A percentile compares a stretch with the other conserved stretches of the same genome.
These are phyloP conservation scores for Tetropium fuscum DNA, from an alignment of 2,888 invertebrate genomes.

Conservation along the genomic window DNA sequence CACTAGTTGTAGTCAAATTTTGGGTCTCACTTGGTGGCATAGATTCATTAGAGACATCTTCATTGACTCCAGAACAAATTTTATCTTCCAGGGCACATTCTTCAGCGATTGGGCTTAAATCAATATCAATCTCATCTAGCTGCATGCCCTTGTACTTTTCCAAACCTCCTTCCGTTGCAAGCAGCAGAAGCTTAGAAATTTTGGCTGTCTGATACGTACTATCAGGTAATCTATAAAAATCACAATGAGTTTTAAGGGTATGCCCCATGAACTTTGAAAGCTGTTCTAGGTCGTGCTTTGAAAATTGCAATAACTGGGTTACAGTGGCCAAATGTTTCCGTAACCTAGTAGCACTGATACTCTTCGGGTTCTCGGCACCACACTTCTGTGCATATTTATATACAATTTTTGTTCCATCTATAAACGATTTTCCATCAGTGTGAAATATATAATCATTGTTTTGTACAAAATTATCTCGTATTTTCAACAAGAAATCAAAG, in stretches of 20 bases:
- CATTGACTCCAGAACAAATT: constrained; percentile 63
- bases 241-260: constrained; percentile 36
- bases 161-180: constrained; percentile 28
- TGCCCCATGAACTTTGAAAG: constrained; percentile 40
- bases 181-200: constrained; percentile 34
- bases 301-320: constrained; percentile 33
- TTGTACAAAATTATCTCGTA: constrained; percentile 33
- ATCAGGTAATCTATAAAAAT: constrained; percentile 34
- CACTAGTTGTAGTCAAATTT: not conserved
- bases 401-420: constrained; percentile 42
- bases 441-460: constrained; percentile 30
- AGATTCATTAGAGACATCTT: not conserved
- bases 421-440: constrained; percentile 28
- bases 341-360: constrained; percentile 34
- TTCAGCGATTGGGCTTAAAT: constrained; percentile 79
- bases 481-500: constrained; percentile 35
- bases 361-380: constrained; percentile 21
- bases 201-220: constrained; percentile 39
- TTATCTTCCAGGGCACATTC: constrained; percentile 94
- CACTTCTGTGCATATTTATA: constrained; percentile 38
- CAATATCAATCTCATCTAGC: constrained; percentile 34
- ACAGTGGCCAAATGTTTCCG: constrained; percentile 41
- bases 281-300: constrained; percentile 35
- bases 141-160: constrained; percentile 34
- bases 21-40: not conserved